Base-by-base conservation (phyloP, 2,888 invertebrate species). In the Thymelicus sylvestris region DNA sequence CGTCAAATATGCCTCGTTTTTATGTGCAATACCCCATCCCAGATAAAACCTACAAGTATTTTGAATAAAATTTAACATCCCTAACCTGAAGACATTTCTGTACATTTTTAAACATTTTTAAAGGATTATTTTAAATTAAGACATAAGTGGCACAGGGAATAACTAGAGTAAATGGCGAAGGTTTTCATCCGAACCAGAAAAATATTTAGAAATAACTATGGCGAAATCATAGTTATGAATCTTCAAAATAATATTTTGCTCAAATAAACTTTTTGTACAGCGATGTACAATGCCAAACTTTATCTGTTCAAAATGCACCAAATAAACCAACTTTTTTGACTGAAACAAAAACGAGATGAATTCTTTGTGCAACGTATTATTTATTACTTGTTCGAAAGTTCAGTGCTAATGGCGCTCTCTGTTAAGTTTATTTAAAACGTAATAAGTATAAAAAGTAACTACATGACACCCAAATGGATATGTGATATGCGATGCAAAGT, bases 1-100 rank as follows among this genome's bases (percentile, higher is more conserved):
- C 65, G 61, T 59, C 69, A 59, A 69, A 69, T 64, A 64, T 69
- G 50, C 24, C 24, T 39, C 69, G 5, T 69, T 64, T 69, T 69
- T 31, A 60, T 50, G 64, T 19, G 19, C 19, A 19, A 19, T 69
- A 59, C 41, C 59, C 57, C 10, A 24, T 19, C 24, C 47, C 68
- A 52, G 50, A 19, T 52, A 19, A 15, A 19, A 15, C 15, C 8
- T 15, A 19, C 7, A 19, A 52, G 19, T 19, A 52, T 52, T 52
- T 19, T 7, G 15, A 12, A 57, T 44, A 44, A 10, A 44, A 12
- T 44, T 12, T 31, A 31, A 31, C 31, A 5, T 31, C 3, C 31
- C 31, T 31, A 31, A 31, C 31, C 31, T 31, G 19, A 19, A 19
- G 19, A 19, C 2, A 19, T 19, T 19, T 19, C 19, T 19, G 0